These are phyloP conservation scores for Streptopelia turtur DNA, from an alignment of 2,797 vertebrate genomes.

Conservation along the genomic window DNA sequence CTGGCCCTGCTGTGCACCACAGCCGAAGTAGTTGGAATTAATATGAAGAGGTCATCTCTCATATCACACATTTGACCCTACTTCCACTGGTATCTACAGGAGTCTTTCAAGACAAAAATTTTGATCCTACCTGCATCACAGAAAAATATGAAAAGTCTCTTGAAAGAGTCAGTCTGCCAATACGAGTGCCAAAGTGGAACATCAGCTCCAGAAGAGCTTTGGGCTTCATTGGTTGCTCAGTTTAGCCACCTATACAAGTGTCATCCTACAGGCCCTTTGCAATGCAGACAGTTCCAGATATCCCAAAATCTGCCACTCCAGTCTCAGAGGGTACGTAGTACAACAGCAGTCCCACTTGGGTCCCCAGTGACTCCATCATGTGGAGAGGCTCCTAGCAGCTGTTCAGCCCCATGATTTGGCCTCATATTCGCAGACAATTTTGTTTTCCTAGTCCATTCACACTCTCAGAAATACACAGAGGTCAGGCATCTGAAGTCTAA, in stretches of 20 bases:
- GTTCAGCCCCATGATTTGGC: neutral
- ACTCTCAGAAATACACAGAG: neutral
- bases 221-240: neutral
- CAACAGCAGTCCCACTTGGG: neutral
- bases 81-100: neutral
- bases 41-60: neutral
- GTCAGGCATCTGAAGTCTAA: neutral
- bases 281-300: neutral
- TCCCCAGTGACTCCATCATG: neutral
- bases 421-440: neutral
- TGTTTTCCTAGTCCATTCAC: neutral
- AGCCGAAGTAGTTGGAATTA: neutral
- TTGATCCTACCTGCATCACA: neutral
- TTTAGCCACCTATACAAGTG: neutral
- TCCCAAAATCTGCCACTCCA: neutral
- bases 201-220: neutral
- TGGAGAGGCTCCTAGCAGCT: neutral
- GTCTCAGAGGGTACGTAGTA: neutral
- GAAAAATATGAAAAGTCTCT: neutral
- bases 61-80: neutral
- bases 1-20: neutral
- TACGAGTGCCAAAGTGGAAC: neutral
- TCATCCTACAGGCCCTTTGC: neutral
- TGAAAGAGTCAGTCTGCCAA: fast-evolving
- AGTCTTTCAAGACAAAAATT: neutral